Base-by-base conservation (phyloP, 2,113 vertebrate species). In the Xenopus laevis region DNA sequence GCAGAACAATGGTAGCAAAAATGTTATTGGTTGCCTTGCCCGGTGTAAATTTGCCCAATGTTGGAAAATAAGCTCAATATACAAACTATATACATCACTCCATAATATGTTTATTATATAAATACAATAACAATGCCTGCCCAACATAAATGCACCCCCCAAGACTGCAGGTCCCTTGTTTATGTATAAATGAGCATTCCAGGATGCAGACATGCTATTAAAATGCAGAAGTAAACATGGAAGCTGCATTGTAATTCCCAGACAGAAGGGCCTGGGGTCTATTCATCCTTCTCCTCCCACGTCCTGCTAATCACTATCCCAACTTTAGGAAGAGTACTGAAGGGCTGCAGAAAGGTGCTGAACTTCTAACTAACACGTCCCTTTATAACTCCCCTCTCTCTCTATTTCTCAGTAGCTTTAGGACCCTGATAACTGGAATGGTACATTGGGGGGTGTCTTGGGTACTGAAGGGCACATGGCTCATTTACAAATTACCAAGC, bases 251-350 rank as follows among this genome's bases (percentile, higher is more conserved):
- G 53, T 67, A 33, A 47, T 66, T 60, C 72, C 23, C 53, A 59
- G 64, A 74, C 72, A 50, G 46, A 30, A 8, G 10, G 55, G 40
- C 40, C 46, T 60, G 64, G 64, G 71, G 62, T 61, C 71, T 16
- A 55, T 65, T 72, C 61, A 72, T 12, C 15, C 53, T 68, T 64
- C 72, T 60, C 72, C 72, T 67, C 72, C 72, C 40, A 68, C 12
- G 10, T 68, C 72, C 72, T 68, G 72, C 40, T 68, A 59, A 68
- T 67, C 66, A 65, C 45, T 65, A 40, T 16, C 18, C 44, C 27
- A 72, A 13, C 59, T 27, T 15, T 45, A 33, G 71, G 12, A 10
- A n/a, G 60, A 66, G 62, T 58, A 53, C 33, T 13, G 58, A 23
- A 52, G 65, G n/a, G 71, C 21, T 33, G 52, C 46, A 55, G 21